These are phyloP conservation scores for Atrina japonica DNA, from an alignment of 2,888 invertebrate species.

Conservation along the genomic window DNA sequence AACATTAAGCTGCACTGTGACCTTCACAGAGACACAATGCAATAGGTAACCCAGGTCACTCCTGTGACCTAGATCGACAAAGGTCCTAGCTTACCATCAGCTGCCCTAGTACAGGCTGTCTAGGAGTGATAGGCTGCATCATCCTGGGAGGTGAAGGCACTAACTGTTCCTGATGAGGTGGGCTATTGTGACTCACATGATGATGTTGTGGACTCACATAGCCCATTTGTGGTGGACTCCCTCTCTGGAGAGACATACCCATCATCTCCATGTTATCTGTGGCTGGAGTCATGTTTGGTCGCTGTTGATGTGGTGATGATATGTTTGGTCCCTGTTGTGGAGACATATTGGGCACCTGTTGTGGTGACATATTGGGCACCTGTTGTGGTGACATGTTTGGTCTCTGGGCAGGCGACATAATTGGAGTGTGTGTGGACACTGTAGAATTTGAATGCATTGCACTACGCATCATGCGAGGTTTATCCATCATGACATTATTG, in stretches of 20 bases:
- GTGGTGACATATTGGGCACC: constrained; percentile 29
- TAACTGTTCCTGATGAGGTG: not conserved
- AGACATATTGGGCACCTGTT: constrained; percentile 14
- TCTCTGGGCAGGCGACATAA: constrained; percentile 16
- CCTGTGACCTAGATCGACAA: no score
- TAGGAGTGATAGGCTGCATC: constrained; percentile 24
- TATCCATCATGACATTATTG: constrained; percentile 8
- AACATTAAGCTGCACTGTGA: no score
- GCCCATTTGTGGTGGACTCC: constrained; percentile 28
- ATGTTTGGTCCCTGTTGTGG: constrained; percentile 22
- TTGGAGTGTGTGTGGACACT: constrained; percentile 20
- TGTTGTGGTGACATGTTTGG: constrained; percentile 38
- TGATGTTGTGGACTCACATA: constrained; percentile 28
- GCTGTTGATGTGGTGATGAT: constrained; percentile 21
- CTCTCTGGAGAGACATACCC: constrained; percentile 3
- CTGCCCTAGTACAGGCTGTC: constrained; percentile 36
- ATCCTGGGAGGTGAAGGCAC: constrained; percentile 17
- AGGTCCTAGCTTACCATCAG: constrained; percentile 38
- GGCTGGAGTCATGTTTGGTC: constrained; percentile 25
- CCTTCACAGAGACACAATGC: no score
- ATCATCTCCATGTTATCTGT: constrained; percentile 31
- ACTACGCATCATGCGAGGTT: not conserved
- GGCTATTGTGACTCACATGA: not conserved
- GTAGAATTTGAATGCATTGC: constrained; percentile 7
- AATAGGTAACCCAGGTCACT: no score